Conservation (phyloP, 2,797 vertebrate genomes). For the Muscicapa striata region DNA sequence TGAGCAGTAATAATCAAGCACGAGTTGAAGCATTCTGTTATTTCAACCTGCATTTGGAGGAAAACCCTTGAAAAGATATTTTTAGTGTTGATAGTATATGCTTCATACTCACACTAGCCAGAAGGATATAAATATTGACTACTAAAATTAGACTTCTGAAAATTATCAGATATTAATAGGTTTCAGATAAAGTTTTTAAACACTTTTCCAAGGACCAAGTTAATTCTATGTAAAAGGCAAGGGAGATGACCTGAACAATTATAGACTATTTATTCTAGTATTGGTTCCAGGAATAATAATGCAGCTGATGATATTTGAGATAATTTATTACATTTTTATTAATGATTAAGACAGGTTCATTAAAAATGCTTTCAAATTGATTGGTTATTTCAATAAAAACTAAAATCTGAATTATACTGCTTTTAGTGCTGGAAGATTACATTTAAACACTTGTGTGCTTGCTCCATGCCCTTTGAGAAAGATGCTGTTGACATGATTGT, state of each 20-base stretch:
- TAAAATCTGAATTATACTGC: background rate
- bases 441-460: background rate
- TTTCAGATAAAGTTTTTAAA: background rate
- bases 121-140: background rate
- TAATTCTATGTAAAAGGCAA: background rate
- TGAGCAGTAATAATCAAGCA: background rate
- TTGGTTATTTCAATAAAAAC: background rate
- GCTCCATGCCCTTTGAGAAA: background rate
- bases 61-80: background rate
- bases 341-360: background rate
- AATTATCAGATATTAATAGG: background rate
- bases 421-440: background rate
- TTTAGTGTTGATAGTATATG: background rate
- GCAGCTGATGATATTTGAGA: accelerated
- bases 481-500: accelerated
- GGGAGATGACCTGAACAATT: background rate
- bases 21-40: background rate
- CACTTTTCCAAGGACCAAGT: background rate
- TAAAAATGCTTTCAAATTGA: background rate
- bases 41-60: background rate
- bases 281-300: background rate
- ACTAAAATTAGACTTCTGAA: background rate
- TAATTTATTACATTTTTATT: background rate
- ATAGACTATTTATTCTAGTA: background rate
- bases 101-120: background rate